Evolutionary conservation across 2,113 vertebrate species (phyloP).

Genomic region (Rhabdornis inornatus): DNA sequence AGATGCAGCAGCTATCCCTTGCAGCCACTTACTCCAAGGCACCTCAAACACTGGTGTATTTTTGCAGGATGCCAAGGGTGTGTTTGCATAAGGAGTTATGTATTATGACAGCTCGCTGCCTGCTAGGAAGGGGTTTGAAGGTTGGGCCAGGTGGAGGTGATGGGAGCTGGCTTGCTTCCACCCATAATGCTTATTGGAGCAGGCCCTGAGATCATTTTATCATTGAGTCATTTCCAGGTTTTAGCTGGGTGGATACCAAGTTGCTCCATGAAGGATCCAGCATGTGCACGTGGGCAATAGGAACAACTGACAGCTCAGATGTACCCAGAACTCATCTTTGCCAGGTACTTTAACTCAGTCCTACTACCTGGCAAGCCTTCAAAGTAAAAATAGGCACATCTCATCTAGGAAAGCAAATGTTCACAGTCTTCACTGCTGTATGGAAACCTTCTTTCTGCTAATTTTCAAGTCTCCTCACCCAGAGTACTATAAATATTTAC

Average conservation of each 20-base stretch:
- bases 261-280: neutral
- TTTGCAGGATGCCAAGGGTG: neutral
- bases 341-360: neutral
- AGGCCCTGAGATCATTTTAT: neutral
- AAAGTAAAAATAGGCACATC: neutral
- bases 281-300: neutral
- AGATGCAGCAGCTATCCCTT: neutral
- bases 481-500: neutral
- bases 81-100: neutral
- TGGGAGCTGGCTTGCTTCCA: conserved; percentile 12
- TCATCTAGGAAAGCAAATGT: neutral
- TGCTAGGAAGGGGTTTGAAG: neutral
- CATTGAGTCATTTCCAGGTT: neutral
- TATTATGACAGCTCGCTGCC: conserved; percentile 3
- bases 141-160: conserved; percentile 20
- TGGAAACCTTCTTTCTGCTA: neutral
- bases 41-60: neutral
- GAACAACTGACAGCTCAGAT: neutral
- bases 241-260: neutral
- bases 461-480: neutral
- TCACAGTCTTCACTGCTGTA: neutral
- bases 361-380: neutral
- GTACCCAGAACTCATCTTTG: neutral
- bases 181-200: neutral
- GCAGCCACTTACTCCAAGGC: neutral